Evolutionary conservation across 1,140 invertebrate genomes (phyloP), one percentile per base, ranked within the genome.

Genomic region (Zophobas atratus): DNA sequence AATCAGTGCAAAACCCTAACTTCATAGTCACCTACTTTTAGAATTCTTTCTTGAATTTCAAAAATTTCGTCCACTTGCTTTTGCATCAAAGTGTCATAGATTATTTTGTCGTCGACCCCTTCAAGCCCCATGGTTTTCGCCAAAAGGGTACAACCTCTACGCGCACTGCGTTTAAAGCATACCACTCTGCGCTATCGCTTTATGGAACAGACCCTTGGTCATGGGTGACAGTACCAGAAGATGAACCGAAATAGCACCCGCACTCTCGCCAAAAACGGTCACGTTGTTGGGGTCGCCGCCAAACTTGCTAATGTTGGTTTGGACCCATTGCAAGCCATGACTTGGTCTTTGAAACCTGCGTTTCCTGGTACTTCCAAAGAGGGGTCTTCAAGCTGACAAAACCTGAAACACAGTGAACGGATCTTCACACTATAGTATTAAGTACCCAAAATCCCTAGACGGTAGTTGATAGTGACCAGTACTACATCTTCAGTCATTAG

Each of bases 391-490:
- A 77, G n/a, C n/a, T 78, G 32, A 79, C 51, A 73, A 78, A 82
- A 2, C 92, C 92, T 76, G 92, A 85, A 5, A 32, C 5, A 20
- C 20, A 20, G 20, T 20, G 2, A 63, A 63, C 6, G 20, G 2
- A 1, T 63, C 5, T 34, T 0, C 6, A 63, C 6, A 3, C 60
- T 57, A 75, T 0, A 49, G n/a, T 36, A 20, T 20, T 20, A 20
- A 32, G 4, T 63, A 63, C 84, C 84, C 67, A 94, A 81, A 0
- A 87, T 85, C 73, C 92, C 92, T 5, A 92, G 82, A 76, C 93
- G 87, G 77, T 90, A 94, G 83, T 94, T 94, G 0, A 93, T 85
- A 2, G 92, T 92, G 1, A 94, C 91, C 2, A 94, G 70, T n/a
- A 94, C 87, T 3, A 93, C 87, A 80, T 92, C 88, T 41, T 92